Base-by-base conservation (phyloP, 2,888 invertebrate species). In the Volucella zonaria region DNA sequence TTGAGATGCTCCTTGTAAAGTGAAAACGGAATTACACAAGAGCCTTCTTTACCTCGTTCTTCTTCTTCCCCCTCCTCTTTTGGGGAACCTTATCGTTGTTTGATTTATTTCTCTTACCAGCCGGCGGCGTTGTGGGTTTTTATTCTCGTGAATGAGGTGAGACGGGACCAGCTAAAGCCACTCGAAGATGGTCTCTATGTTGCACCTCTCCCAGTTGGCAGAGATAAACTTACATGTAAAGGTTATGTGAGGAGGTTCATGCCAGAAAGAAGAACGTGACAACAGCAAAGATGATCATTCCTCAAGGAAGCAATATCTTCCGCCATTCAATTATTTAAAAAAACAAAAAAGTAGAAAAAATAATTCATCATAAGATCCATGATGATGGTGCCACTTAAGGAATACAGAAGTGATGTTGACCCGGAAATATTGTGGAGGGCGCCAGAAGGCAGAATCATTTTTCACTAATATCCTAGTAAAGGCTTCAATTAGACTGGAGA, bases 311-410 rank as follows among this genome's bases (percentile, higher is more conserved):
- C 31, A 31, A 51, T 23, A 56, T 80, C 67, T 80, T 80, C 79
- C 74, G 67, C 74, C 62, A 74, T 68, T 43, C 80, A 80, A 80
- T 80, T 80, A 80, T 62, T 67, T 40, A 23, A 11, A 8, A 43
- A 11, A 62, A 14, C 40, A 58, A 59, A 15, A 62, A 23, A 31
- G 31, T 1, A 2, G 31, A 14, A 12, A 45, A n/a, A 31, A 47
- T 45, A 14, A 47, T n/a, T 23, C 3, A 23, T 23, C 18, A 18
- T 12, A 71, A 42, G 18, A 14, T 14, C 31, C 31, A 31, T 49
- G 31, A 31, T 49, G 31, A 38, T n/a, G 12, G 14, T 56, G 8
- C 23, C 56, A 31, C 12, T 12, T 23, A 3, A 2, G 31, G 11
- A 31, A 11, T 12, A 11, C 23, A 23, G 8, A 12, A 40, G 58